A percentile compares a stretch with the other conserved stretches of the same genome.
Conservation (phyloP, 2,888 invertebrate genomes). For the Eristalis intricaria region DNA sequence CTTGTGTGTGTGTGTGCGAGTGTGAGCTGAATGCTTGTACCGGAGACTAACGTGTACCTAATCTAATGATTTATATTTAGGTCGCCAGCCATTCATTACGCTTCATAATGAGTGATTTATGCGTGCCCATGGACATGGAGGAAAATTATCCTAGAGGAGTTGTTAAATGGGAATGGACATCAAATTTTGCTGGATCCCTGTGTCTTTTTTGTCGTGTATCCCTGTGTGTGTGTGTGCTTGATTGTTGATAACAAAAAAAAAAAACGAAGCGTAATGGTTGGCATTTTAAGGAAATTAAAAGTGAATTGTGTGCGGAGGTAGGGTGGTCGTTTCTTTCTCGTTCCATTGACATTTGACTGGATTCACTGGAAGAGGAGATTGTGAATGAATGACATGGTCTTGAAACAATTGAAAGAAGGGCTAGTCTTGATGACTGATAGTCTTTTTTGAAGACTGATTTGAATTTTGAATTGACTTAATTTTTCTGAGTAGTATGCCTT, state of each 20-base stretch:
- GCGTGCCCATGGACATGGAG: constrained; percentile 75
- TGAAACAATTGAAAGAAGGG: too few relatives aligned
- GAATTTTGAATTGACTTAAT: too few relatives aligned
- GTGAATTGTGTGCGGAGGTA: constrained; percentile 1
- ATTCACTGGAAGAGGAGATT: neutral
- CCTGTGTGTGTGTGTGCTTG: constrained; percentile 48
- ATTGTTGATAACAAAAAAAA: constrained; percentile 38
- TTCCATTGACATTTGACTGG: neutral
- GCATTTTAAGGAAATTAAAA: constrained; percentile 63
- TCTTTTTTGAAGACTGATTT: too few relatives aligned
- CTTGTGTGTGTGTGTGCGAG: constrained; percentile 45
- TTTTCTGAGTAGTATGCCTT: too few relatives aligned
- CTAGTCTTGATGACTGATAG: too few relatives aligned
- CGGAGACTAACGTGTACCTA: constrained; percentile 75
- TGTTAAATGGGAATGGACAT: constrained; percentile 68
- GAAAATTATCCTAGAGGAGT: constrained; percentile 69
- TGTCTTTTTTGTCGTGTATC: constrained; percentile 32
- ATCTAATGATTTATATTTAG: constrained; percentile 82
- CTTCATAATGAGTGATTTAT: constrained; percentile 82
- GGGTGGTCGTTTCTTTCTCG: neutral
- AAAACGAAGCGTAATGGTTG: constrained; percentile 41
- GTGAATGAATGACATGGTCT: too few relatives aligned
- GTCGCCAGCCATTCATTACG: constrained; percentile 82
- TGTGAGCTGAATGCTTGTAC: constrained; percentile 11
- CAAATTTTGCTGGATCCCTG: constrained; percentile 53